Conservation (phyloP, 1,140 invertebrate species). For the Mycetomoellerius zeteki region DNA sequence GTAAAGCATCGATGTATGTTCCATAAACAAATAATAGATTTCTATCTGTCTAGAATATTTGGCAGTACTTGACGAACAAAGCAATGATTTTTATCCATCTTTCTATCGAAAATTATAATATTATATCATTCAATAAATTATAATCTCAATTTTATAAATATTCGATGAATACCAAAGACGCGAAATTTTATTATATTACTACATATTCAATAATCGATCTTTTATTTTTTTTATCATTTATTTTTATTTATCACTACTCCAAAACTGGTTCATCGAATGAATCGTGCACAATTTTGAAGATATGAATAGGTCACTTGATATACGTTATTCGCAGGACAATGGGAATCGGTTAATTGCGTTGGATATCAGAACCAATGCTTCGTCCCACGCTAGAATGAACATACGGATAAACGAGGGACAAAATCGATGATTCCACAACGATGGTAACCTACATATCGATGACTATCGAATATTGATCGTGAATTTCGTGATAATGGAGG, state of each 20-base stretch:
- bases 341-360: conserved; percentile 46
- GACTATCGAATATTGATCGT: conserved; percentile 71
- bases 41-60: neutral
- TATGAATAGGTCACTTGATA: conserved; percentile 40
- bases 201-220: neutral
- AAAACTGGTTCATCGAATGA: conserved; percentile 1
- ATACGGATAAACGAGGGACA: conserved; percentile 58
- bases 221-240: neutral
- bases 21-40: conserved; percentile 17
- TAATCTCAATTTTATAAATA: neutral
- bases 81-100: neutral
- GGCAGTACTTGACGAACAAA: neutral
- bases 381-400: conserved; percentile 22
- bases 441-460: conserved; percentile 72
- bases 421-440: conserved; percentile 63
- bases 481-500: conserved; percentile 67
- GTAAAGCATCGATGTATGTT: neutral
- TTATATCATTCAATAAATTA: neutral
- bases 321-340: conserved; percentile 48
- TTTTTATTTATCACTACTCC: neutral
- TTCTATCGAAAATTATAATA: neutral
- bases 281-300: conserved; percentile 32
- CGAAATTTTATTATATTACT: neutral
- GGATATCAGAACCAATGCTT: conserved; percentile 53
- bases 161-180: neutral